Conservation (phyloP, 1,140 invertebrate species). For the Bombus superbus region DNA sequence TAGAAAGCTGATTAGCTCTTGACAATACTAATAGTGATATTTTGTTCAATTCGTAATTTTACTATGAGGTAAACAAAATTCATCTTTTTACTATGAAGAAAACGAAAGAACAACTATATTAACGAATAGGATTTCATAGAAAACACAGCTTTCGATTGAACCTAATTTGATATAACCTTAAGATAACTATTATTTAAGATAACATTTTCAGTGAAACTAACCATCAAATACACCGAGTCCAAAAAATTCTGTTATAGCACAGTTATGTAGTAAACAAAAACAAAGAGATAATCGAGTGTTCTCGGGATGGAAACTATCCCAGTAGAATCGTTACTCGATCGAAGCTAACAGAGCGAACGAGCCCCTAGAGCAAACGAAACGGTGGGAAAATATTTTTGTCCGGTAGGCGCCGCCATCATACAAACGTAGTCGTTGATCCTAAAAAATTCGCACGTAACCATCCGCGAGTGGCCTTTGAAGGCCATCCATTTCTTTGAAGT, state of each 20-base stretch:
- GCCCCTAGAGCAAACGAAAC: not conserved
- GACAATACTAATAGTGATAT: not conserved
- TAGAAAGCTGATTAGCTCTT: too few relatives aligned
- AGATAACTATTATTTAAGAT: too few relatives aligned
- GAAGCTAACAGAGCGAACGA: not conserved
- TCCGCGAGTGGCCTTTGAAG: conserved; percentile 36
- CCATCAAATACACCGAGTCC: not conserved
- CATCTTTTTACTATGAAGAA: too few relatives aligned
- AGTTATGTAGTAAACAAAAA: not conserved
- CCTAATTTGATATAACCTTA: too few relatives aligned
- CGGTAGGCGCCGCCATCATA: not conserved
- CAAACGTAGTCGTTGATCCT: not conserved
- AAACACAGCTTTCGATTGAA: not conserved
- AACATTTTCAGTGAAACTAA: too few relatives aligned
- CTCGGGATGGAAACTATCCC: not conserved
- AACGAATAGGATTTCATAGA: too few relatives aligned
- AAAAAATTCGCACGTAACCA: conserved; percentile 31
- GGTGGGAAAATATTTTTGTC: not conserved
- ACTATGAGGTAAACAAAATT: not conserved
- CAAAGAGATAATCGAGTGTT: not conserved
- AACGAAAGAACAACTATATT: too few relatives aligned
- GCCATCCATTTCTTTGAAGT: conserved; percentile 18
- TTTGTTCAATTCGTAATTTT: not conserved
- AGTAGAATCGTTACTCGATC: not conserved
- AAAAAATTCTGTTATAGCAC: too few relatives aligned